Conservation (phyloP, 2,113 vertebrate species). For the Ceyx melanurus region DNA sequence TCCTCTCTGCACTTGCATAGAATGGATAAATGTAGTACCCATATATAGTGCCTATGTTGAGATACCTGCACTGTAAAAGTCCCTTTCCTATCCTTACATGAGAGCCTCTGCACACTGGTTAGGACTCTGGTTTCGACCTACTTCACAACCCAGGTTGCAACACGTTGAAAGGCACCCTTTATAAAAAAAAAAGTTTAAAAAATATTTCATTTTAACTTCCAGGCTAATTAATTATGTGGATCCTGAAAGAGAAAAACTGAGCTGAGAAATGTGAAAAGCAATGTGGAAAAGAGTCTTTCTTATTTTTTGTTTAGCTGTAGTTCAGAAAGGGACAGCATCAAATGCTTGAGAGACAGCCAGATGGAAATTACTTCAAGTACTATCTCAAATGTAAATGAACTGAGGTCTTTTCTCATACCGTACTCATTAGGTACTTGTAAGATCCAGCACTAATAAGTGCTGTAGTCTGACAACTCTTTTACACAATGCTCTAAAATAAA, state of each 20-base stretch:
- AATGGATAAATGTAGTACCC: background rate
- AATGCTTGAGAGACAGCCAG: conserved; percentile 8
- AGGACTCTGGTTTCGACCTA: background rate
- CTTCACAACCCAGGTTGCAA: background rate
- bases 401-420: background rate
- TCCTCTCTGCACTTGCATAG: background rate
- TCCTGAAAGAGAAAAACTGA: conserved; percentile 26
- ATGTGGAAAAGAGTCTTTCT: background rate
- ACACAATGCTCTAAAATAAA: background rate
- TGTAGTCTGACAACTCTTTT: background rate
- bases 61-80: background rate
- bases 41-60: background rate
- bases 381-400: conserved; percentile 40
- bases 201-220: background rate
- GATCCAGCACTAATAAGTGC: background rate
- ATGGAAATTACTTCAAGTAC: conserved; percentile 39
- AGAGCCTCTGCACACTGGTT: background rate
- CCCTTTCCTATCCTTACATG: background rate
- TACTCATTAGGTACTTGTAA: conserved; percentile 27
- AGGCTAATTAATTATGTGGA: background rate
- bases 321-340: background rate
- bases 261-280: conserved; percentile 4
- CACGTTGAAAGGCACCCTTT: background rate
- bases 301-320: conserved; percentile 13
- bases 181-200: too few species aligned